These are phyloP conservation scores for Chauna torquata DNA, from an alignment of 2,113 vertebrate species.

Conservation along the genomic window DNA sequence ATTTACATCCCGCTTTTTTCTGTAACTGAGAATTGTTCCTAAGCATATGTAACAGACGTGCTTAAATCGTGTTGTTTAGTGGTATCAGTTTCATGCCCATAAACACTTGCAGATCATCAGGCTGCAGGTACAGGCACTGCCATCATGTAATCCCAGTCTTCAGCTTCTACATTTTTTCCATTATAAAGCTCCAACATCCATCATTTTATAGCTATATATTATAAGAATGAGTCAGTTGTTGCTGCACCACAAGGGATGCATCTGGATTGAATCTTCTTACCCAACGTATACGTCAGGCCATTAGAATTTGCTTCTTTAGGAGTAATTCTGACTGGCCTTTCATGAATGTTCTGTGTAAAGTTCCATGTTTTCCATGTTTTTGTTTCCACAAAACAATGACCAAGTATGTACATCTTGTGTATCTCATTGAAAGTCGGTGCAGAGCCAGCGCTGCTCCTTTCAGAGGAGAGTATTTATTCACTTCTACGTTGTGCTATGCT, in stretches of 20 bases:
- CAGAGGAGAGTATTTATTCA: background rate
- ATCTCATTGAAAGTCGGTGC: background rate
- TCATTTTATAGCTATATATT: conserved; percentile 24
- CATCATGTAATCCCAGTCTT: background rate
- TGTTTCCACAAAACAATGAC: background rate
- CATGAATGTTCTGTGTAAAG: background rate
- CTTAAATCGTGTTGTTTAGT: background rate
- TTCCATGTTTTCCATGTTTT: background rate
- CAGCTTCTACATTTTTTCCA: conserved; percentile 26
- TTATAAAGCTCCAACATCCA: background rate
- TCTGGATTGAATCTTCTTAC: conserved; percentile 36
- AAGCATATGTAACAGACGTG: background rate
- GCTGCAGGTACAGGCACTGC: background rate
- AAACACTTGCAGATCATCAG: background rate
- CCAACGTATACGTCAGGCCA: background rate
- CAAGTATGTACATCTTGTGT: background rate
- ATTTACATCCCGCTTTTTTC: background rate
- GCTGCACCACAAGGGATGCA: background rate
- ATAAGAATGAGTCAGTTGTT: background rate
- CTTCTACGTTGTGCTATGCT: background rate
- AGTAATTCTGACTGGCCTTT: background rate
- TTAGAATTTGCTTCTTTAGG: background rate
- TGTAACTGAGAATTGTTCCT: background rate
- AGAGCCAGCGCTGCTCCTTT: background rate
- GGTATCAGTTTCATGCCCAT: background rate